These are phyloP conservation scores for Machimus atricapillus DNA, from an alignment of 2,888 invertebrate species.

Conservation along the genomic window DNA sequence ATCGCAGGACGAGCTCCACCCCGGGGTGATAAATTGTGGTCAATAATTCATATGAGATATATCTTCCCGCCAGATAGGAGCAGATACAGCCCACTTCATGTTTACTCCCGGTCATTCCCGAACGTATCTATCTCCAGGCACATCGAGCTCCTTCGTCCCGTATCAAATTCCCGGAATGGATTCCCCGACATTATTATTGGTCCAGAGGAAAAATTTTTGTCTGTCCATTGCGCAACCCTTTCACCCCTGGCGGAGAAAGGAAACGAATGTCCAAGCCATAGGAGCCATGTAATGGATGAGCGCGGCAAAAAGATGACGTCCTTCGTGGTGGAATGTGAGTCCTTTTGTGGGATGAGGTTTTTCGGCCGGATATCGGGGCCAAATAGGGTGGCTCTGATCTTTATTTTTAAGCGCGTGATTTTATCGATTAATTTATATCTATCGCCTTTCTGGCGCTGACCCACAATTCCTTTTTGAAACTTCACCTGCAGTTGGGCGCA, in stretches of 20 bases:
- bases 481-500: constrained; percentile 18
- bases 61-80: background rate
- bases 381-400: background rate
- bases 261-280: constrained; percentile 5
- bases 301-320: constrained; percentile 15
- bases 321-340: background rate
- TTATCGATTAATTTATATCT: background rate
- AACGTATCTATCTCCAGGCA: background rate
- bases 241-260: constrained; percentile 7
- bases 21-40: constrained; percentile 52
- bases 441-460: background rate
- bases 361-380: no score
- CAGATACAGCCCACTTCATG: constrained; percentile 31
- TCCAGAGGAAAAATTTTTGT: constrained; percentile 36
- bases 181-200: constrained; percentile 39
- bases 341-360: background rate
- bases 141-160: background rate
- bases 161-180: constrained; percentile 15
- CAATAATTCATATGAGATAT: constrained; percentile 56
- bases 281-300: background rate
- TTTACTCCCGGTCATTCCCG: constrained; percentile 5
- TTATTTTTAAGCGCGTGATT: background rate
- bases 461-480: background rate
- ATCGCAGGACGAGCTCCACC: constrained; percentile 33
- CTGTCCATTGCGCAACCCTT: constrained; percentile 42